phyloP scores from a whole-genome alignment of 2,113 vertebrate species.

The Scytalopus superciliaris region DNA sequence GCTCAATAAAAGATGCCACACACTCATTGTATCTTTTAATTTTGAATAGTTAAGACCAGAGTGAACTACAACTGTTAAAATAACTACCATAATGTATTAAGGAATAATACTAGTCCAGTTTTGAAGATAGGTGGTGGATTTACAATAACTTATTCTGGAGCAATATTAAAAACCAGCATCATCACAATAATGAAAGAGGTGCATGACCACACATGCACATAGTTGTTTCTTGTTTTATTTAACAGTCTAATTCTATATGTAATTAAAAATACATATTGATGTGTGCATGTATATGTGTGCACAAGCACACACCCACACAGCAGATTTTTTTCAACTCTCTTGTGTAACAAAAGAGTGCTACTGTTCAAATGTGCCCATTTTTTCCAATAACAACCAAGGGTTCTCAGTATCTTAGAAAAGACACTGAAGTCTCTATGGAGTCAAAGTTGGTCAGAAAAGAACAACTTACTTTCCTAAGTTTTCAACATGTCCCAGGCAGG shows the following conservation, averaged over 20 bases:
- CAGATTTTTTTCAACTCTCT: not conserved
- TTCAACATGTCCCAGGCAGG: constrained; percentile 93
- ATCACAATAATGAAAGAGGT: not conserved
- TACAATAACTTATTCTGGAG: not conserved
- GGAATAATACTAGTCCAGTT: not conserved
- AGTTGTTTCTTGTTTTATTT: not conserved
- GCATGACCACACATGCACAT: not conserved
- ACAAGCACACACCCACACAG: fast-evolving
- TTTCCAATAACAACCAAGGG: not conserved
- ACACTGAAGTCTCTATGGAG: not conserved
- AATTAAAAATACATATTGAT: not conserved
- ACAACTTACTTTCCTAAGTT: constrained; percentile 94
- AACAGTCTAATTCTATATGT: not conserved
- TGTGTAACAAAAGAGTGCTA: not conserved
- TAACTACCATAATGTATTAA: not conserved
- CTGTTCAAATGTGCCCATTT: not conserved
- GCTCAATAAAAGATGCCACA: not conserved
- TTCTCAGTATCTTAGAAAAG: not conserved
- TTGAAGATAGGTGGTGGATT: not conserved
- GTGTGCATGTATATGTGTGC: too few relatives aligned
- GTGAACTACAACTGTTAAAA: not conserved
- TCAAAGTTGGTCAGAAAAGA: not conserved
- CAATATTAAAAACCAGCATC: not conserved
- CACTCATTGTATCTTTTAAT: not conserved
- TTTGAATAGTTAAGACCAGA: not conserved